These are phyloP conservation scores for Dryobotodes eremita DNA, from an alignment of 2,888 invertebrate genomes.

Conservation along the genomic window DNA sequence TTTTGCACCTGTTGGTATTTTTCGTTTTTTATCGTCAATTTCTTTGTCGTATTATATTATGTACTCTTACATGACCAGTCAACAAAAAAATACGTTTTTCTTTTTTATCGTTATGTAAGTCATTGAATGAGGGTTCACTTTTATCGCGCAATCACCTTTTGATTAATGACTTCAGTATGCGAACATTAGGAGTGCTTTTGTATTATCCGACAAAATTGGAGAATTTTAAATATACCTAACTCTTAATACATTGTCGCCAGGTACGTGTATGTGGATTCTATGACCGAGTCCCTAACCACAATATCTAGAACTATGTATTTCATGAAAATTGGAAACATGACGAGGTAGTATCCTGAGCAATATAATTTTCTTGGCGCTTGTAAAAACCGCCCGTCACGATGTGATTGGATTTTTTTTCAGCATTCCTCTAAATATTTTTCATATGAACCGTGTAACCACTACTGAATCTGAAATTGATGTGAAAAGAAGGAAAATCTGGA, in stretches of 20 bases:
- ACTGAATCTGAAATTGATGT: not conserved
- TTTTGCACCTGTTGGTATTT: not conserved
- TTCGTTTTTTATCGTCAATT: not conserved
- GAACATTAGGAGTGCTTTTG: constrained; percentile 22
- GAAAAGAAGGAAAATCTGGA: not conserved
- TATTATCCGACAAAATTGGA: not conserved
- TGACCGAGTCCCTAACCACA: not conserved
- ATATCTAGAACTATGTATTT: constrained; percentile 13
- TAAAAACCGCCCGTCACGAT: constrained; percentile 28
- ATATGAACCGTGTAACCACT: not conserved
- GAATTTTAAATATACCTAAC: not conserved
- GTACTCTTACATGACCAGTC: not conserved
- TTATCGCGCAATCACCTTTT: constrained; percentile 14
- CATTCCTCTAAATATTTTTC: not conserved
- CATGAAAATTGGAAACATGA: constrained; percentile 56
- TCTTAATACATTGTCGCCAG: not conserved
- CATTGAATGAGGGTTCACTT: constrained; percentile 41
- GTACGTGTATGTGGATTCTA: constrained; percentile 2
- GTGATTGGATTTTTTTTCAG: constrained; percentile 34
- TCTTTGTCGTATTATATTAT: not conserved
- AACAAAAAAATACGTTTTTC: constrained; percentile 9
- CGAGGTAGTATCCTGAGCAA: constrained; percentile 20
- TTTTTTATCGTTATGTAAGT: constrained; percentile 19
- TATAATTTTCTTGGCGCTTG: constrained; percentile 36
- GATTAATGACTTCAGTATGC: constrained; percentile 43